Base-by-base conservation (phyloP, 2,113 vertebrate species). In the Picathartes gymnocephalus region DNA sequence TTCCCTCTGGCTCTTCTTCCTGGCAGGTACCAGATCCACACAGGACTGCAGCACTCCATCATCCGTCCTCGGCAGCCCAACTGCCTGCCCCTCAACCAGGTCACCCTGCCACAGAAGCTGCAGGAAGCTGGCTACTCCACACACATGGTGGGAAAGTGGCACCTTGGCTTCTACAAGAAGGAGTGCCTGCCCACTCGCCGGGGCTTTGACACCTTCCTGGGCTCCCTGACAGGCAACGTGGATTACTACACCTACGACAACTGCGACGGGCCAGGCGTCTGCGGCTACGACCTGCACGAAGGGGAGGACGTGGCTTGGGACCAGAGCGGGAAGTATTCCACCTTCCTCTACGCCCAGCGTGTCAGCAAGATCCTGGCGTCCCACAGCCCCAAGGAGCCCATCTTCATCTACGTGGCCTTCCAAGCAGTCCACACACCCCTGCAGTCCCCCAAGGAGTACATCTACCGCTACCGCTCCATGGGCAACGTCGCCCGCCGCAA, bases 71-170 rank as follows among this genome's bases (percentile, higher is more conserved):
- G 98, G 48, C 99, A 99, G 95, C 99, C 99, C 88, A 99, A 98
- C 97, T 99, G 99, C 96, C 95, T 99, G 88, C 99, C 99, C 40
- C 98, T 99, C 1, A 97, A 99, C 96, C 98, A 98, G 96, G 98
- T 98, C 80, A 99, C 99, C 2, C 97, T 99, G 83, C 99, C 99
- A 4, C 99, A 99, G 97, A 99, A 98, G 84, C 98, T 99, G 73
- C 99, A 99, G 97, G 98, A 99, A 87, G 98, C 98, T 0, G 99
- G 99, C 50, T 99, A 99, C 91, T 98, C 99, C 84, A 99, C 99
- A 0, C 99, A 99, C 97, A 99, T 99, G 99, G 99, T 99, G 24
- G 99, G 99, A 81, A 99, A 99, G 89, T 99, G 99, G 99, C 99
- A 99, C 87, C 97, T 99, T 84, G 99, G 99, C 58, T 99, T 99